phyloP scores from a whole-genome alignment of 2,797 vertebrate genomes.

The Ispidina picta region DNA sequence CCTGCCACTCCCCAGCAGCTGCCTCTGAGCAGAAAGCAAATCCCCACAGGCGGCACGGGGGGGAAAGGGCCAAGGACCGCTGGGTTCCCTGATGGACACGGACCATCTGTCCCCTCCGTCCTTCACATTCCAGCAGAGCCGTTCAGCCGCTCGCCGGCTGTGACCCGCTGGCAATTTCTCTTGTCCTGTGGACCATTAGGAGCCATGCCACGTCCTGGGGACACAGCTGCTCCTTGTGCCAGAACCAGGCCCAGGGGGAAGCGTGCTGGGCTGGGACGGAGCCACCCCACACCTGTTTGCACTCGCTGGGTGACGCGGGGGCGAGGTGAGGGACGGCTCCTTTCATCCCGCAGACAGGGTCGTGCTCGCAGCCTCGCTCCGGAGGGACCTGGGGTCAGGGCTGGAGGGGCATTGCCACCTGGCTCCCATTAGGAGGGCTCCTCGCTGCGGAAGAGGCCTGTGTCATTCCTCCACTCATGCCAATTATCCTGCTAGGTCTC shows the following conservation, averaged over 20 bases:
- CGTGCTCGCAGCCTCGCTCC: neutral
- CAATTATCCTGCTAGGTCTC: constrained; percentile 49
- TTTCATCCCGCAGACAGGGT: constrained; percentile 7
- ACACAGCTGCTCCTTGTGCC: constrained; percentile 36
- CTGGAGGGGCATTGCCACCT: constrained; percentile 51
- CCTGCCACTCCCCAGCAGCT: neutral
- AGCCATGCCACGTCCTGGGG: neutral
- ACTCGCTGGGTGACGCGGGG: neutral
- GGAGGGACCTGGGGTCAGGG: neutral
- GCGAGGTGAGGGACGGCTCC: neutral
- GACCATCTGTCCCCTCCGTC: constrained; percentile 61
- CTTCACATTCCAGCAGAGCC: constrained; percentile 55
- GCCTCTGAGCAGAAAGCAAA: neutral
- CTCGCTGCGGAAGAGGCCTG: neutral
- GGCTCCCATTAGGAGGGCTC: constrained; percentile 62
- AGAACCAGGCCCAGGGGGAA: neutral
- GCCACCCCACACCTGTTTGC: constrained; percentile 32
- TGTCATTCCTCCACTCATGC: neutral
- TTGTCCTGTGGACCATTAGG: neutral
- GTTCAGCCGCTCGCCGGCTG: neutral
- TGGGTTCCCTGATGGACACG: neutral
- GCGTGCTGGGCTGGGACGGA: neutral
- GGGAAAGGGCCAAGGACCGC: neutral
- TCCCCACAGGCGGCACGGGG: neutral
- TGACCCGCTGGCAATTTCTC: neutral